Evolutionary conservation across 2,113 vertebrate genomes (phyloP).

Genomic region (Oriolus oriolus): DNA sequence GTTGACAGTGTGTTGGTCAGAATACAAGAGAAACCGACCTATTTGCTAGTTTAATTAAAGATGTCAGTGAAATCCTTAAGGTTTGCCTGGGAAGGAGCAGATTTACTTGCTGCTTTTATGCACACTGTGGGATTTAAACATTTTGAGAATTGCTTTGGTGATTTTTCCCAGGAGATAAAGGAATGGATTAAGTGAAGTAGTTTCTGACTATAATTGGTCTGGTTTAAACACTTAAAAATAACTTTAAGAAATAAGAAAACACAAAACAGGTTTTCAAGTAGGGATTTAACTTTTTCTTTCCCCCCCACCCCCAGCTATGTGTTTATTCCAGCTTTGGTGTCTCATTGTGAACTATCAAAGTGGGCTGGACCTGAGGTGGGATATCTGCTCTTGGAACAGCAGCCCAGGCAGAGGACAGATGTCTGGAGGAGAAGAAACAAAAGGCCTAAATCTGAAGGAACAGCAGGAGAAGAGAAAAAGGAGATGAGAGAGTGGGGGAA

Average conservation of each 20-base stretch:
- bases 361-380: neutral
- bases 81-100: conserved; percentile 55
- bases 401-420: conserved; percentile 40
- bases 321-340: conserved; percentile 44
- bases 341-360: conserved; percentile 31
- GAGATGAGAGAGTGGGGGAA: neutral
- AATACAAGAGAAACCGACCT: conserved; percentile 49
- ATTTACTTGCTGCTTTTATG: conserved; percentile 63
- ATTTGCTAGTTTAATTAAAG: conserved; percentile 70
- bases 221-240: conserved; percentile 66
- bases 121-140: conserved; percentile 57
- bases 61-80: conserved; percentile 54
- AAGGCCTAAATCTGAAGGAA: conserved; percentile 36
- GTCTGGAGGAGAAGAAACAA: conserved; percentile 42
- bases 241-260: conserved; percentile 55
- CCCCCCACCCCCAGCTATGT: neutral
- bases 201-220: conserved; percentile 62
- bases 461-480: neutral
- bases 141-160: conserved; percentile 60
- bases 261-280: conserved; percentile 46
- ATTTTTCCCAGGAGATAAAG: conserved; percentile 66
- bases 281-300: conserved; percentile 28
- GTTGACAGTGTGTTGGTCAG: conserved; percentile 46
- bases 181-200: conserved; percentile 62
- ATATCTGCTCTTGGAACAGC: neutral